Evolutionary conservation across 2,113 vertebrate species (phyloP).

Genomic region (Solenodon paradoxus): DNA sequence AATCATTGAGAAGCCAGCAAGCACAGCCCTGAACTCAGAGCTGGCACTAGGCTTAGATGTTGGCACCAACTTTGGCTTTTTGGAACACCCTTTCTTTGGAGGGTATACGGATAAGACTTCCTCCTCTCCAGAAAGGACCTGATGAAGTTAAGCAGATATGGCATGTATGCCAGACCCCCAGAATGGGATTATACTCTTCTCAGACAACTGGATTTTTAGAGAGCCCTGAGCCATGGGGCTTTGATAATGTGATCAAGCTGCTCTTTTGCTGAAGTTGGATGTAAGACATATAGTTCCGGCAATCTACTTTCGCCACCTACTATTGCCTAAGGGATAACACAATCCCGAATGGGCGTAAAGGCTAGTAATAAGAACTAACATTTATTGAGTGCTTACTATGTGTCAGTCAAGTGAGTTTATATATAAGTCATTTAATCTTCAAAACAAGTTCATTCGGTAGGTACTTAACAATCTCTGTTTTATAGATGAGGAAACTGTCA

Average conservation of each 20-base stretch:
- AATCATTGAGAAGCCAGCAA: neutral
- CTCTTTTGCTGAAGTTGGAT: neutral
- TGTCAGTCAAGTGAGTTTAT: neutral
- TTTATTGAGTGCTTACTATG: neutral
- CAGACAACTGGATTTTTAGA: neutral
- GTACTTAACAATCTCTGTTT: constrained; percentile 11
- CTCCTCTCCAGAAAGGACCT: neutral
- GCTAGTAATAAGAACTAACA: neutral
- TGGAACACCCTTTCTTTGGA: neutral
- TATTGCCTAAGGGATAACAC: neutral
- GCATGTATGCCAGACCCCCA: neutral
- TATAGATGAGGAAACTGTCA: neutral
- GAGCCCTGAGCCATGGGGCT: neutral
- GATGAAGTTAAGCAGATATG: neutral
- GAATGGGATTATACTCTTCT: neutral
- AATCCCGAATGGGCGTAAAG: neutral
- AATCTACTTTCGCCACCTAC: neutral
- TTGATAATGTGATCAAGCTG: neutral
- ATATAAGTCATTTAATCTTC: constrained; percentile 1
- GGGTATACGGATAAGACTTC: neutral
- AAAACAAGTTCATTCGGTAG: neutral
- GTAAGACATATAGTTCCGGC: neutral
- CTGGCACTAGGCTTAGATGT: neutral
- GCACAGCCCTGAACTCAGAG: neutral
- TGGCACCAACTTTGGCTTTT: neutral